Base-by-base conservation (phyloP, 2,113 vertebrate genomes). In the Dicerorhinus sumatrensis region DNA sequence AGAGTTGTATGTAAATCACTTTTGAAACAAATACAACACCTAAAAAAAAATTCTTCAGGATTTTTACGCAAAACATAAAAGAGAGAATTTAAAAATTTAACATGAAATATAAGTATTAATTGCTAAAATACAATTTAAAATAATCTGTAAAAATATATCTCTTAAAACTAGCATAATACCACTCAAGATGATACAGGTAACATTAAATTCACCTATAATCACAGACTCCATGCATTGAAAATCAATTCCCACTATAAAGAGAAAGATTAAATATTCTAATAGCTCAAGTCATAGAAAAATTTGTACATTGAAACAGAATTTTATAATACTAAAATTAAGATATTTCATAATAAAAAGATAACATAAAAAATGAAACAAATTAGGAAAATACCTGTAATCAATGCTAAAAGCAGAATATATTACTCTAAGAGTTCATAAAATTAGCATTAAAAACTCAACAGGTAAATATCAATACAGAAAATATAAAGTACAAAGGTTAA, bases 91-190 rank as follows among this genome's bases (percentile, higher is more conserved):
- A 89, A 89, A 77, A 85, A 46, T 93, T 39, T 27, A 93, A 89
- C 16, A 65, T 79, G n/a, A 83, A 92, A 73, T 58, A 3, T 79
- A 92, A 89, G 11, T 18, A 95, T 62, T 89, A 80, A 67, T 2
- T 95, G 21, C 63, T 93, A 63, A 93, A 77, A 67, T 36, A 69
- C 36, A 76, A 86, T 42, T 95, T 97, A 4, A 97, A 89, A 93
- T 29, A 89, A 77, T 39, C 48, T 62, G 11, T 62, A 86, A 73
- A 90, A 54, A 75, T 51, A 62, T n/a, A 29, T n/a, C 54, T 90
- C 79, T 93, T 51, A 75, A 85, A 95, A 89, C 62, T 92, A 63
- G 25, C 46, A 95, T 73, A 48, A 58, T 29, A n/a, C 5, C 36
- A 80, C 13, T 29, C 21, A 93, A 85, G 6, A 51, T 36, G 89